Evolutionary conservation across 2,797 vertebrate species (phyloP).

Genomic region (Chaunax sp.): DNA sequence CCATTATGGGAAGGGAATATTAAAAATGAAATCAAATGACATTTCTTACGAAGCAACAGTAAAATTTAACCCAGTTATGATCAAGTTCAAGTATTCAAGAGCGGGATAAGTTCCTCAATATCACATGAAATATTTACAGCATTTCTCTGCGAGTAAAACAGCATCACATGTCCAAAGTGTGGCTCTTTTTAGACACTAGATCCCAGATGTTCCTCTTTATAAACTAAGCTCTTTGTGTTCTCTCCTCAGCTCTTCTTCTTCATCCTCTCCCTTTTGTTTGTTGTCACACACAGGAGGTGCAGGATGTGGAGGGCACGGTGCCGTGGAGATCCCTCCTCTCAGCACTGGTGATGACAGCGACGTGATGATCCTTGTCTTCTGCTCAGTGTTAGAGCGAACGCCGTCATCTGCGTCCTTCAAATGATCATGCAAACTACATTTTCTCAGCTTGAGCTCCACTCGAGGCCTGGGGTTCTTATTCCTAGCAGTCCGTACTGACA

Average conservation of each 20-base stretch:
- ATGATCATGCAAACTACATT: constrained; percentile 40
- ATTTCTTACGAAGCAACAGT: neutral
- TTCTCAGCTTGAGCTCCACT: constrained; percentile 45
- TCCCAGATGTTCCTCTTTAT: constrained; percentile 33
- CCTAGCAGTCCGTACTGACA: constrained; percentile 7
- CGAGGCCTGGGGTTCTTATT: constrained; percentile 16
- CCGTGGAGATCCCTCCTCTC: constrained; percentile 10
- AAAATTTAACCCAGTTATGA: neutral
- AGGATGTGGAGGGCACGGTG: neutral
- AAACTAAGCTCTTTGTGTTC: neutral
- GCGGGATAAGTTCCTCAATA: constrained; percentile 12
- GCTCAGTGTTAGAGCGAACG: neutral
- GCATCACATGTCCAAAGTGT: constrained; percentile 8
- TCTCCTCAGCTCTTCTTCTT: neutral
- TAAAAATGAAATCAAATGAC: neutral
- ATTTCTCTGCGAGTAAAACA: constrained; percentile 5
- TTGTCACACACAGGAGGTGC: neutral
- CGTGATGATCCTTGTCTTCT: constrained; percentile 15
- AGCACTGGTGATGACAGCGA: constrained; percentile 21
- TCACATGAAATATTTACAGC: neutral
- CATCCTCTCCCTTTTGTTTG: neutral
- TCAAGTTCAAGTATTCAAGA: neutral
- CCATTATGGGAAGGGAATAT: neutral
- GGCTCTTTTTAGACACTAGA: neutral
- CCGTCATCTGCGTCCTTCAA: neutral